Base-by-base conservation (phyloP, 2,888 invertebrate species). In the Eupithecia centaureata region DNA sequence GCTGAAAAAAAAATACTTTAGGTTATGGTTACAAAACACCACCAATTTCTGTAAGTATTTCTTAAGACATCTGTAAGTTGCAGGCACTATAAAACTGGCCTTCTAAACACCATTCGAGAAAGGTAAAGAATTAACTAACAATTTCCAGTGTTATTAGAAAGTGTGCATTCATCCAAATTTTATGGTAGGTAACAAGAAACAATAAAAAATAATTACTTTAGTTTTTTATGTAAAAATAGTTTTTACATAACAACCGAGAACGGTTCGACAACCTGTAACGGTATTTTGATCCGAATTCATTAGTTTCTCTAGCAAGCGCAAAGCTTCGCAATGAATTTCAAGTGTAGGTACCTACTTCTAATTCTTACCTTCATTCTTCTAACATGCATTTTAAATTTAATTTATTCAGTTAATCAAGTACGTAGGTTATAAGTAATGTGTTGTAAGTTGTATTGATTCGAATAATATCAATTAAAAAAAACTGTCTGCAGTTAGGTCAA, bases 231-330 rank as follows among this genome's bases (percentile, higher is more conserved):
- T 79, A 70, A 78, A 82, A 82, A 81, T 79, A 74, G 76, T 77
- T 78, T 83, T 83, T 79, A 81, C 74, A 79, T 81, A 79, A 81
- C 79, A 79, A 84, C 80, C 80, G 81, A 77, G 77, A 82, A 81
- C 76, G 78, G 89, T 84, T 82, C 88, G 78, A 83, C 82, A 85
- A 89, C 86, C 89, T 86, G 81, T 91, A 91, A 91, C 91, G 90
- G 91, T 86, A 84, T 81, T 85, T 78, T 82, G 86, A 86, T 84
- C 88, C 82, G 83, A 86, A 88, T 89, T 85, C 81, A 81, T 84
- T 82, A 77, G 79, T 81, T 79, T 79, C 78, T 76, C 74, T 74
- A 73, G 70, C n/a, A 7, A 28, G 15, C 74, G 76, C 75, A 64
- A 71, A 76, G 71, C 68, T 73, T 64, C 62, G 67, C 68, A 63